Percentiles rank a stretch among this genome's conserved stretches.
These are phyloP conservation scores for Pelecanoides urinatrix DNA, from an alignment of 2,113 vertebrate species.

Conservation along the genomic window DNA sequence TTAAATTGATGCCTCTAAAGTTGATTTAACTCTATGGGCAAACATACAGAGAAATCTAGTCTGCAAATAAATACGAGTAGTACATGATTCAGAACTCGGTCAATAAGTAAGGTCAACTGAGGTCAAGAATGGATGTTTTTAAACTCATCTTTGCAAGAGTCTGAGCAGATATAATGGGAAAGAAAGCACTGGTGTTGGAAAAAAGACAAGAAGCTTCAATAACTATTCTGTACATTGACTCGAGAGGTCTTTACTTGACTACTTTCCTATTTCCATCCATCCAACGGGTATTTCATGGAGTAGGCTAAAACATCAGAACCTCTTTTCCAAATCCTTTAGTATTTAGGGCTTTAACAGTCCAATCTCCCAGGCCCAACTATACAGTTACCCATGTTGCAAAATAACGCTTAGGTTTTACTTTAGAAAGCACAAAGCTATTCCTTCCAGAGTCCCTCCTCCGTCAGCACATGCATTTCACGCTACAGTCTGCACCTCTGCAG, in stretches of 20 bases:
- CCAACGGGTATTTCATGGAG: not conserved
- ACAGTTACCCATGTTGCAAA: rapidly evolving
- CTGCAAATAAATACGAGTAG: not conserved
- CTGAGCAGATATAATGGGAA: not conserved
- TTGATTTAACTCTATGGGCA: not conserved
- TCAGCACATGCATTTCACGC: not conserved
- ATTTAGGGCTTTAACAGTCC: not conserved
- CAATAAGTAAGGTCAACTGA: not conserved
- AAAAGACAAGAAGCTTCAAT: not conserved
- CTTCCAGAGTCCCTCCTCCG: not conserved
- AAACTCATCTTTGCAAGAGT: not conserved
- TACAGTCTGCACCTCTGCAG: not conserved
- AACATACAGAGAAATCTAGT: not conserved
- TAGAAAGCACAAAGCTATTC: not conserved
- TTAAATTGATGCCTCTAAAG: not conserved
- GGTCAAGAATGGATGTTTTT: not conserved
- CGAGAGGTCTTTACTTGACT: not conserved
- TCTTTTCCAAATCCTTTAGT: not conserved
- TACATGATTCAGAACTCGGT: not conserved
- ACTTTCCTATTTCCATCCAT: not conserved
- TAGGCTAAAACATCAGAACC: not conserved
- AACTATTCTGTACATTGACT: not conserved
- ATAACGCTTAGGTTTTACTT: not conserved
- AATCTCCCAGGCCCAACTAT: not conserved
- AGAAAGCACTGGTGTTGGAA: not conserved